These are phyloP conservation scores for Pollenia griseotomentosa DNA, from an alignment of 2,888 invertebrate species.

Conservation along the genomic window DNA sequence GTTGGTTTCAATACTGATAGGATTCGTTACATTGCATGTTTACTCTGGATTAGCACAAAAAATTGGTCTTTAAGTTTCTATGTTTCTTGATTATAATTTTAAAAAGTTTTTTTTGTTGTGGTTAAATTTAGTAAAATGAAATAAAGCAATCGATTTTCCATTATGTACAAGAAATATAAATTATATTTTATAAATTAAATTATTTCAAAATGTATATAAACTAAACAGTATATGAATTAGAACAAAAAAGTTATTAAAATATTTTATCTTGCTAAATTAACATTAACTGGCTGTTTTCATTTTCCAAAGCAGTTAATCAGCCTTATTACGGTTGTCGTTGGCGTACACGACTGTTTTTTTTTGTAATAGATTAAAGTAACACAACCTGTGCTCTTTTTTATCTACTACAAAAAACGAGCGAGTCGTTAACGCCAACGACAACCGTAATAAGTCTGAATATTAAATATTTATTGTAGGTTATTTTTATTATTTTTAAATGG, in stretches of 20 bases:
- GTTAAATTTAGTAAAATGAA: conserved; percentile 49
- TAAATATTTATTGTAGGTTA: too few species aligned
- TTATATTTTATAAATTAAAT: conserved; percentile 25
- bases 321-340: too few species aligned
- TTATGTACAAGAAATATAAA: conserved; percentile 20
- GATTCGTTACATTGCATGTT: conserved; percentile 89
- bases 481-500: too few species aligned
- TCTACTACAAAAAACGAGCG: too few species aligned
- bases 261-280: too few species aligned
- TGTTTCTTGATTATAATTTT: conserved; percentile 30
- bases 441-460: too few species aligned
- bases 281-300: too few species aligned
- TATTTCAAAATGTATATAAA: conserved; percentile 45
- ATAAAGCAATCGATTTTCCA: conserved; percentile 40
- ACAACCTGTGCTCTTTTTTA: too few species aligned
- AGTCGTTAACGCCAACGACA: too few species aligned
- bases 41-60: conserved; percentile 90
- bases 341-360: too few species aligned
- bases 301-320: too few species aligned
- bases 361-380: too few species aligned
- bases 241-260: background rate
- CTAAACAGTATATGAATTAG: conserved; percentile 36
- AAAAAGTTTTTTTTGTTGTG: conserved; percentile 3
- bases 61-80: conserved; percentile 86
- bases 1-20: conserved; percentile 87